phyloP scores from a whole-genome alignment of 1,140 invertebrate genomes.

The Theocolax elegans region DNA sequence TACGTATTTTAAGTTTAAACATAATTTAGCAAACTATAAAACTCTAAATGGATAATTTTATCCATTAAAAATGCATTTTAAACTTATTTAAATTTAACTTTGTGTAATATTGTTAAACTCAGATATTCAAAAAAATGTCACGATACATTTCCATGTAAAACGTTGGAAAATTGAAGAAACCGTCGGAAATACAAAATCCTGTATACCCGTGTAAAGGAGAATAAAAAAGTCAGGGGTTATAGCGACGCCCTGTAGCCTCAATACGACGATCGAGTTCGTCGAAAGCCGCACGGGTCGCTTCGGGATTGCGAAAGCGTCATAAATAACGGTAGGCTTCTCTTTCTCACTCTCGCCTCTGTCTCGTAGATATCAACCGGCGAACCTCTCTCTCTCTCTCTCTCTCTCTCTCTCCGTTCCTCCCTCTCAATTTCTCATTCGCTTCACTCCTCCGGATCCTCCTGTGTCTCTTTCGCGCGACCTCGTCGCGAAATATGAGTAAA shows the following conservation, averaged over 20 bases:
- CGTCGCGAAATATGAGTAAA: conserved; percentile 60
- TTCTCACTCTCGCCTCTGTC: conserved; percentile 19
- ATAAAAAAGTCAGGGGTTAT: background rate
- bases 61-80: too few relatives aligned
- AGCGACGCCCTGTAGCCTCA: background rate
- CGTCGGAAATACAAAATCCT: conserved; percentile 2
- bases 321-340: conserved; percentile 57
- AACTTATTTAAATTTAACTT: too few relatives aligned
- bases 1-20: too few relatives aligned
- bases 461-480: conserved; percentile 33
- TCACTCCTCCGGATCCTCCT: conserved; percentile 49
- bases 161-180: background rate
- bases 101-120: too few relatives aligned
- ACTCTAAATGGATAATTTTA: too few relatives aligned
- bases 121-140: too few relatives aligned
- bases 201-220: background rate
- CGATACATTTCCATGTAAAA: too few relatives aligned
- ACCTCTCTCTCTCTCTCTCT: conserved; percentile 25
- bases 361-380: conserved; percentile 11
- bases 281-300: conserved; percentile 47
- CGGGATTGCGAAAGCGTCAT: conserved; percentile 54
- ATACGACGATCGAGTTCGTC: conserved; percentile 46
- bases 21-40: too few relatives aligned
- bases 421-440: conserved; percentile 42
- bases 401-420: conserved; percentile 47